These are phyloP conservation scores for Pontoporia blainvillei DNA, from an alignment of 2,113 vertebrate genomes.

Conservation along the genomic window DNA sequence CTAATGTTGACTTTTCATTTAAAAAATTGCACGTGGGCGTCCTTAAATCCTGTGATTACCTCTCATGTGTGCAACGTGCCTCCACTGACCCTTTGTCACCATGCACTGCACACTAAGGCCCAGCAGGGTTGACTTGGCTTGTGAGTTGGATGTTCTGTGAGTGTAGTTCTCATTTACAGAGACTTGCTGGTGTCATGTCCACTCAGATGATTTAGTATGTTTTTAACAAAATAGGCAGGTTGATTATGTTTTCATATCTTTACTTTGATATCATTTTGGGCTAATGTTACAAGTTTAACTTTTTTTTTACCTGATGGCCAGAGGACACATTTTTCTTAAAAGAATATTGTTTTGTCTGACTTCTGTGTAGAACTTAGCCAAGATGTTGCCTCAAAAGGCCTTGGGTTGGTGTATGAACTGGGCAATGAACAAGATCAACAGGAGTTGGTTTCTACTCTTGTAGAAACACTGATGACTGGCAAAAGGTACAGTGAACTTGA, in stretches of 20 bases:
- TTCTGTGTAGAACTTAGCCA: conserved; percentile 93
- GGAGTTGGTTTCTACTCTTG: conserved; percentile 93
- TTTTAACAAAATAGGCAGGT: neutral
- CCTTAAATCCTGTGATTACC: neutral
- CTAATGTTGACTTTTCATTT: neutral
- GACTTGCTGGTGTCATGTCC: neutral
- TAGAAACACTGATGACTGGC: conserved; percentile 98
- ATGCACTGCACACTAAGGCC: neutral
- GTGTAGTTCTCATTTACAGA: neutral
- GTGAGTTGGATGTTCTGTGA: neutral
- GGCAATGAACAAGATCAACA: conserved; percentile 95
- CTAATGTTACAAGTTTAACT: conserved; percentile 1
- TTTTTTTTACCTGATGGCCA: neutral
- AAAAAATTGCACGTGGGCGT: neutral
- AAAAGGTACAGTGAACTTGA: conserved; percentile 87
- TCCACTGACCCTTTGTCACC: neutral
- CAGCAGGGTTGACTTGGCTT: neutral
- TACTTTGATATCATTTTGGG: conserved; percentile 21
- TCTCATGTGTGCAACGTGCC: neutral
- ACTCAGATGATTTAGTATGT: neutral
- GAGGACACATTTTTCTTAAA: neutral
- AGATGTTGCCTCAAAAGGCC: conserved; percentile 97
- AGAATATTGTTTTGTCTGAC: conserved; percentile 33
- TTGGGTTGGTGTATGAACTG: conserved; percentile 96
- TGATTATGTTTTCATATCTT: conserved; percentile 14